Evolutionary conservation across 2,797 vertebrate genomes (phyloP).

Genomic region (Iguana delicatissima): DNA sequence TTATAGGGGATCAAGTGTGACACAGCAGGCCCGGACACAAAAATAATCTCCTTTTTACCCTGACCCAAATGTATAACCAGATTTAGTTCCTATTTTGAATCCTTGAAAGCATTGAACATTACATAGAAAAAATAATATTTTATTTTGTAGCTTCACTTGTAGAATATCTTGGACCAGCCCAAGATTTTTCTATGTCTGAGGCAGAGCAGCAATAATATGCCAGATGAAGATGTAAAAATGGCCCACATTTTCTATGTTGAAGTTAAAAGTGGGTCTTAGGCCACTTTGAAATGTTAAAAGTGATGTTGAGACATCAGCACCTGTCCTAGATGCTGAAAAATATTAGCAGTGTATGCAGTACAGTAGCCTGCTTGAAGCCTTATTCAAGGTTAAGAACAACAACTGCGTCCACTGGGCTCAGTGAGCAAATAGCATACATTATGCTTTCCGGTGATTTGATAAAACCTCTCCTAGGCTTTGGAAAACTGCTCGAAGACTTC

Average conservation of each 20-base stretch:
- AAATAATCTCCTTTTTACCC: slow-evolving; percentile 20
- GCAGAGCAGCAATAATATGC: neutral
- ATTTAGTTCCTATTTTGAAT: slow-evolving; percentile 23
- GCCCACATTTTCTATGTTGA: too few relatives aligned
- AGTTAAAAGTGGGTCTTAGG: too few relatives aligned
- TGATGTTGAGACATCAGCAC: too few relatives aligned
- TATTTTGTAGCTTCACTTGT: neutral
- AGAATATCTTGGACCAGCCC: neutral
- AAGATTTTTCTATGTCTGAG: neutral
- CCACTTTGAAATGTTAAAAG: too few relatives aligned
- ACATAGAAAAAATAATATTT: slow-evolving; percentile 21
- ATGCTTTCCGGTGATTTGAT: neutral
- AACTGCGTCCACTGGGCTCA: neutral
- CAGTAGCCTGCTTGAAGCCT: neutral
- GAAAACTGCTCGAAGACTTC: neutral
- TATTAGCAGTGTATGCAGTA: neutral
- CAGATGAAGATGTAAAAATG: too few relatives aligned
- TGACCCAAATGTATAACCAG: slow-evolving; percentile 3
- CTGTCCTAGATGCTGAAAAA: neutral
- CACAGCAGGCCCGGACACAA: slow-evolving; percentile 21
- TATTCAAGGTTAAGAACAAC: neutral
- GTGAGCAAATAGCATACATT: neutral
- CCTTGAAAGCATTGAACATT: neutral
- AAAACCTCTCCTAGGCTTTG: neutral
- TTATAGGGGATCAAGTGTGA: slow-evolving; percentile 30